Conservation (phyloP, 2,888 invertebrate genomes). For the Drosophila subquinaria region DNA sequence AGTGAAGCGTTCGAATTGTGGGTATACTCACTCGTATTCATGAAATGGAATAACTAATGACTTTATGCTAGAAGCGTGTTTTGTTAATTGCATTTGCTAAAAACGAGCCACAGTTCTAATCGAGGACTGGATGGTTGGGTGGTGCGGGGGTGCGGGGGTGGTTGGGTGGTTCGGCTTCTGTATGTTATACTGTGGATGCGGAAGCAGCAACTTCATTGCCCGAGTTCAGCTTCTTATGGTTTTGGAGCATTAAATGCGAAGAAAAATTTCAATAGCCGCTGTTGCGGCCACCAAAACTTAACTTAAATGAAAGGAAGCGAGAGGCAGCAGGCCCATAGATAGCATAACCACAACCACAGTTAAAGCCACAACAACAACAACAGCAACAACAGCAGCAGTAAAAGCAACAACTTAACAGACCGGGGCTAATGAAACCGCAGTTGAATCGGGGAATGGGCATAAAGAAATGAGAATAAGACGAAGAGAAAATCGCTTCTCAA, state of each 20-base stretch:
- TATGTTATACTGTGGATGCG: slow-evolving; percentile 11
- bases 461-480: slow-evolving; percentile 58
- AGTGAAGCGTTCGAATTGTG: slow-evolving; percentile 74
- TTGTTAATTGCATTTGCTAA: slow-evolving; percentile 80
- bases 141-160: neutral
- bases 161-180: neutral
- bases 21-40: slow-evolving; percentile 67
- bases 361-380: slow-evolving; percentile 36
- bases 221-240: slow-evolving; percentile 56
- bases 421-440: slow-evolving; percentile 79
- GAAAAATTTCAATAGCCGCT: slow-evolving; percentile 70
- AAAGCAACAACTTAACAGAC: slow-evolving; percentile 57
- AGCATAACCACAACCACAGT: slow-evolving; percentile 52
- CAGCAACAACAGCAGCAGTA: slow-evolving; percentile 34
- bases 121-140: slow-evolving; percentile 5
- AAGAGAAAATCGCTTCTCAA: slow-evolving; percentile 76
- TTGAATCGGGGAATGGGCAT: slow-evolving; percentile 53
- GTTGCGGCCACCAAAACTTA: slow-evolving; percentile 78
- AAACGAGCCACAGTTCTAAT: slow-evolving; percentile 67
- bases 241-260: slow-evolving; percentile 59
- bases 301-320: slow-evolving; percentile 73
- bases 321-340: slow-evolving; percentile 47
- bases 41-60: slow-evolving; percentile 80
- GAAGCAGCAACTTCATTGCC: slow-evolving; percentile 32
- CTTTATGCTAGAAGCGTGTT: slow-evolving; percentile 81